Conservation (phyloP, 2,113 vertebrate genomes). For the Hippocampus mohnikei region DNA sequence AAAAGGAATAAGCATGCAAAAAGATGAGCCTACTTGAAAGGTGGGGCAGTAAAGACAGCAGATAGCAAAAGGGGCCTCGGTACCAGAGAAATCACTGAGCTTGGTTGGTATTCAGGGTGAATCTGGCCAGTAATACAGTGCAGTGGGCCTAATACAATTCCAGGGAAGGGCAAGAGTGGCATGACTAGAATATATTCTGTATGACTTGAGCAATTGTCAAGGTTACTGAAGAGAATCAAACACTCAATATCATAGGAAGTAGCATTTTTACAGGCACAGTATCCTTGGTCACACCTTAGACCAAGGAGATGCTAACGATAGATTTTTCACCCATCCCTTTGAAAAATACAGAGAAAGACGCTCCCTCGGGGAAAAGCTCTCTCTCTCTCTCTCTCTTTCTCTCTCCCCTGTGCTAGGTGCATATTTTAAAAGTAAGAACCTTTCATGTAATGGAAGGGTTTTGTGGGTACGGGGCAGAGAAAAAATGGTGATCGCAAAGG, state of each 20-base stretch:
- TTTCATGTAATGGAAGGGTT: conserved; percentile 11
- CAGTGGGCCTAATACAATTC: conserved; percentile 50
- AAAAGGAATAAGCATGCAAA: conserved; percentile 37
- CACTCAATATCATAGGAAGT: conserved; percentile 66
- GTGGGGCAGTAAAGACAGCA: conserved; percentile 47
- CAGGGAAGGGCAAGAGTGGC: conserved; percentile 38
- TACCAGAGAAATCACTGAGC: conserved; percentile 60
- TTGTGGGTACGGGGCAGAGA: conserved; percentile 11
- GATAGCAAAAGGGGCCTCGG: conserved; percentile 56
- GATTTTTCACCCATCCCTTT: conserved; percentile 40
- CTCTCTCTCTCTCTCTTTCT: neutral
- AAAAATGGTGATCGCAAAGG: neutral
- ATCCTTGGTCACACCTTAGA: conserved; percentile 56
- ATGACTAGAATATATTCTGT: conserved; percentile 76
- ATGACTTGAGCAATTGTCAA: conserved; percentile 72
- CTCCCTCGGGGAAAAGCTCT: conserved; percentile 32
- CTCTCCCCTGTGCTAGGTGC: conserved; percentile 17
- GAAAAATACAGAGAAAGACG: conserved; percentile 26
- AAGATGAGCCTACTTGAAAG: conserved; percentile 47
- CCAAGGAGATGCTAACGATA: conserved; percentile 63
- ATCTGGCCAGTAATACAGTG: conserved; percentile 58
- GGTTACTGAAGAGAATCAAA: conserved; percentile 73
- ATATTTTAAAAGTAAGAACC: conserved; percentile 33
- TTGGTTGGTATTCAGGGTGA: conserved; percentile 69
- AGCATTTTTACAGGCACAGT: conserved; percentile 43